phyloP scores from a whole-genome alignment of 2,797 vertebrate species.

The Lepus townsendii region DNA sequence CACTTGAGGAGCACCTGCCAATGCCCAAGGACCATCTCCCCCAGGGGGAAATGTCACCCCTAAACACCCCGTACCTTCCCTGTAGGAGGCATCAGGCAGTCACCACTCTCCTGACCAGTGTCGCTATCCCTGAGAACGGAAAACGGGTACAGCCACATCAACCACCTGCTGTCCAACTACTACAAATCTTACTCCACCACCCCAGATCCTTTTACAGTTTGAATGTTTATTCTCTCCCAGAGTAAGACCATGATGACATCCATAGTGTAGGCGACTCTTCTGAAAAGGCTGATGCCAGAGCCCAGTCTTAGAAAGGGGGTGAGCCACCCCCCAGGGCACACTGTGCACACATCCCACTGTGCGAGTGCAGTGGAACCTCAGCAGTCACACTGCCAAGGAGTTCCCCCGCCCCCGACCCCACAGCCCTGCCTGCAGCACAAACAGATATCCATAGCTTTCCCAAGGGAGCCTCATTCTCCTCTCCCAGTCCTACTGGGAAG shows the following conservation, averaged over 20 bases:
- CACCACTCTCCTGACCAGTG: not conserved
- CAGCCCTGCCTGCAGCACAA: not conserved
- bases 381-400: not conserved
- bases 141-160: not conserved
- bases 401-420: fast-evolving
- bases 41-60: not conserved
- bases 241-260: not conserved
- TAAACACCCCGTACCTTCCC: not conserved
- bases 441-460: not conserved
- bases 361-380: not conserved
- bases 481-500: not conserved
- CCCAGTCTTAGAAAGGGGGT: not conserved
- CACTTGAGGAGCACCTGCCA: not conserved
- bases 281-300: not conserved
- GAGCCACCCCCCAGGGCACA: not conserved
- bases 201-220: not conserved
- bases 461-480: not conserved
- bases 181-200: not conserved
- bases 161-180: not conserved
- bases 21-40: not conserved
- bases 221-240: not conserved
- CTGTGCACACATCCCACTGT: fast-evolving
- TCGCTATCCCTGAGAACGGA: not conserved
- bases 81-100: not conserved
- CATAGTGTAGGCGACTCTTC: not conserved